Percentiles rank a stretch among this genome's conserved stretches.
Conservation (phyloP, 1,140 invertebrate genomes). For the Popillia japonica region DNA sequence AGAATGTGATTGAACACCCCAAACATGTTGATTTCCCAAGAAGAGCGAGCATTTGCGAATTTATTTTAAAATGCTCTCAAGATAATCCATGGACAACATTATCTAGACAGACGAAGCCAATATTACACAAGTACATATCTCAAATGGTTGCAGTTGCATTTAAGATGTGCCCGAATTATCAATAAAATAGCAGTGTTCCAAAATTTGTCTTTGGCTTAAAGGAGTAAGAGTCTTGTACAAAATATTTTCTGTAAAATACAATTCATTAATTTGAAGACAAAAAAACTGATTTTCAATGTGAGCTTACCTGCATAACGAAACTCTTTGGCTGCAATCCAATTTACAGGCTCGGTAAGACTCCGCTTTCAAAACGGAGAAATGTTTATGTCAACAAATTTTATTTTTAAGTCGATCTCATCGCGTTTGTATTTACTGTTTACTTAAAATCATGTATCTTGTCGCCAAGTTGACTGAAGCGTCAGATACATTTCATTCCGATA, state of each 20-base stretch:
- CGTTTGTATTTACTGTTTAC: background rate
- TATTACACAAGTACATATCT: too few species aligned
- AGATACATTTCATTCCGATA: background rate
- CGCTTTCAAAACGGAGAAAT: background rate
- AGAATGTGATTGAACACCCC: too few species aligned
- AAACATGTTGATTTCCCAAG: too few species aligned
- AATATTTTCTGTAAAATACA: background rate
- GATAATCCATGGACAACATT: too few species aligned
- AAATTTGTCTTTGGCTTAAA: background rate
- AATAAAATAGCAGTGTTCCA: background rate
- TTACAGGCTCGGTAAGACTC: background rate
- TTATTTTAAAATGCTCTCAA: too few species aligned
- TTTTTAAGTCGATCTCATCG: background rate
- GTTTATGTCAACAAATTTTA: conserved; percentile 28
- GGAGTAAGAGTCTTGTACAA: background rate
- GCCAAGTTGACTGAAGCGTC: background rate
- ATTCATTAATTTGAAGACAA: background rate
- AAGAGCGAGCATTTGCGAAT: too few species aligned
- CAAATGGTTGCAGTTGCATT: too few species aligned
- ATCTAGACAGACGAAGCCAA: too few species aligned
- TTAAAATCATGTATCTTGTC: conserved; percentile 18
- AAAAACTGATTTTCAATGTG: background rate
- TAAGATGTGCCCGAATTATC: too few species aligned
- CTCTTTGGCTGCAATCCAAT: background rate
- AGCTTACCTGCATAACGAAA: conserved; percentile 12